Conservation (phyloP, 2,113 vertebrate genomes). For the Silurus asotus region DNA sequence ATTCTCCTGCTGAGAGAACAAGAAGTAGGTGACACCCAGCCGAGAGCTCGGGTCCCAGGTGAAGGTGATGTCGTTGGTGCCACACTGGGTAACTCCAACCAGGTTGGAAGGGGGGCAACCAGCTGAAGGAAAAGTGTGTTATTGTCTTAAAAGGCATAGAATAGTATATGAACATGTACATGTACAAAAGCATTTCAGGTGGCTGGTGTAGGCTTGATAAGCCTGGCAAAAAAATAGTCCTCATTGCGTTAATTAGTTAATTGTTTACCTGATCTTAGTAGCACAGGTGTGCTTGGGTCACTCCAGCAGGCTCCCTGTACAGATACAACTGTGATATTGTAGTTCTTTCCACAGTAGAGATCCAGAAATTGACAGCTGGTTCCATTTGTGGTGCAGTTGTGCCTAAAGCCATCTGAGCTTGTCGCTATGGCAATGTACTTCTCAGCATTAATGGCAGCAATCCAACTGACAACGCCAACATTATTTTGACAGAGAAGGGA, state of each 20-base stretch:
- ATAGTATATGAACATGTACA: background rate
- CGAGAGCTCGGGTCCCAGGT: conserved; percentile 64
- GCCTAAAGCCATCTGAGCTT: background rate
- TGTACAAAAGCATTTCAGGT: background rate
- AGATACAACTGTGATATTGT: conserved; percentile 60
- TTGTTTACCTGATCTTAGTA: conserved; percentile 66
- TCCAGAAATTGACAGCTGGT: conserved; percentile 63
- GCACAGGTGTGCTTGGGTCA: conserved; percentile 57
- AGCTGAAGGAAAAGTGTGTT: conserved; percentile 52
- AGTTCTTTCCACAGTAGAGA: conserved; percentile 64
- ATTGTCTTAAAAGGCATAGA: background rate
- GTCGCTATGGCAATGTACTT: conserved; percentile 59
- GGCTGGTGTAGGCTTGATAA: background rate
- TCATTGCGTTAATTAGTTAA: background rate
- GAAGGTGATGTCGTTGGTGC: conserved; percentile 64
- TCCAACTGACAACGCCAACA: conserved; percentile 66
- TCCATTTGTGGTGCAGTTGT: conserved; percentile 63
- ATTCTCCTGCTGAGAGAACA: conserved; percentile 48
- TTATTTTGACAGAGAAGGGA: conserved; percentile 65
- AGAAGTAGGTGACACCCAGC: conserved; percentile 56
- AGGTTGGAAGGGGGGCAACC: conserved; percentile 69
- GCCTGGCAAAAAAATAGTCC: background rate
- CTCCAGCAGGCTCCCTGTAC: conserved; percentile 67
- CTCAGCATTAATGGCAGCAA: conserved; percentile 53
- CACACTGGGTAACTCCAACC: conserved; percentile 57